Conservation (phyloP, 2,888 invertebrate species). For the Uropetala carovei region DNA sequence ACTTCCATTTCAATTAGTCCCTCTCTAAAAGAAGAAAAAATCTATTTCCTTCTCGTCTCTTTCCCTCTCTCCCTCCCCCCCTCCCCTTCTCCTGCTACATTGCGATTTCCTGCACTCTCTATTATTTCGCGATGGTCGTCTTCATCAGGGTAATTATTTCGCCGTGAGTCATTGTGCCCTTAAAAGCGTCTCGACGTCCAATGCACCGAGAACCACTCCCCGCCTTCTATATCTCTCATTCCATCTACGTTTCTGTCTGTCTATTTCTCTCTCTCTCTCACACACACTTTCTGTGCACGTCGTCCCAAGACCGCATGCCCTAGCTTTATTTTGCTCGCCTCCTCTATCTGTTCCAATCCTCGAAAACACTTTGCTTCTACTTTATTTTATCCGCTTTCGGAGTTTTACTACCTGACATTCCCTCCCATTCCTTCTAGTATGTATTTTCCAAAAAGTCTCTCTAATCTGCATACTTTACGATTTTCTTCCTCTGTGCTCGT, state of each 20-base stretch:
- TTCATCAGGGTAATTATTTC: background rate
- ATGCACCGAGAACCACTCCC: background rate
- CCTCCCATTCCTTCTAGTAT: too few species aligned
- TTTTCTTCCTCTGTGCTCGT: too few species aligned
- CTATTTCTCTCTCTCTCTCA: background rate
- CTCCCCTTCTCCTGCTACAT: background rate
- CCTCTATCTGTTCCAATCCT: background rate
- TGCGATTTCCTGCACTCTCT: background rate
- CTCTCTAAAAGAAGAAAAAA: background rate
- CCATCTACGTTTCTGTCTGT: background rate
- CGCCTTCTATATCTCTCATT: background rate
- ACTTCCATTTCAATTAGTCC: background rate
- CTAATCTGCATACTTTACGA: too few species aligned
- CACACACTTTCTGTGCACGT: too few species aligned
- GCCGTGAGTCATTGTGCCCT: background rate
- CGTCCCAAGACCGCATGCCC: background rate
- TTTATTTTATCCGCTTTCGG: background rate
- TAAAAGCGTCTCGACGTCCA: background rate
- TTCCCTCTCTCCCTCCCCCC: background rate
- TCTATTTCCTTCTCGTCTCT: background rate
- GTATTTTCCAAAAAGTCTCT: too few species aligned
- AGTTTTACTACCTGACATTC: too few species aligned
- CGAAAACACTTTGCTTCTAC: background rate
- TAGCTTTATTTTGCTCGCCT: background rate
- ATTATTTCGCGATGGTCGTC: background rate